Base-by-base conservation (phyloP, 1,140 invertebrate species). In the Platorchestia sp. region DNA sequence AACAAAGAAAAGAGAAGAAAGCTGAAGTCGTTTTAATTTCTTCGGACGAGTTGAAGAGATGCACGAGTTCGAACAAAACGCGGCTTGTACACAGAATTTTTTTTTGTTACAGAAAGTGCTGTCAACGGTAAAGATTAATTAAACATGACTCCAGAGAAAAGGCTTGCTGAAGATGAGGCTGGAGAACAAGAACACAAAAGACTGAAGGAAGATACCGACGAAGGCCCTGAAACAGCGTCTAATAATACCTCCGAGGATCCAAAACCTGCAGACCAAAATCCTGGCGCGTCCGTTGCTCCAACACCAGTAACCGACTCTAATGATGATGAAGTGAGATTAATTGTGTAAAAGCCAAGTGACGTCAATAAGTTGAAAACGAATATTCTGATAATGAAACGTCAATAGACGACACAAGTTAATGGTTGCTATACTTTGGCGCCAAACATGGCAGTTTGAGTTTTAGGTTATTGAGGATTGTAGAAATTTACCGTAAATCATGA, bases 111-210 rank as follows among this genome's bases (percentile, higher is more conserved):
- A 27, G 10, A 0, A 41, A 14, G 87, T 90, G 44, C 42, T 90
- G 87, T 42, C 44, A 90, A 90, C 87, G 87, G 87, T 90, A 90
- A 14, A 90, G 10, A 27, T 14, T 44, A 43, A 90, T 90, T 90
- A 90, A 45, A 19, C 41, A 93, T 93, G 91, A 93, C 91, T 93
- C 91, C 91, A 6, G 91, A 93, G n/a, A 93, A 93, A 93, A 45
- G 91, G 91, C 91, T 93, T 93, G 91, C 91, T 44, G 91, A 93
- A 40, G 91, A 93, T 41, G 91, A 93, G 27, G 91, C 91, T 45
- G 45, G 43, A 7, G 91, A 93, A 93, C 91, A 93, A 45, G 91
- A 93, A 19, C 43, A 42, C 36, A 93, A 93, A 93, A 93, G 91
- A 47, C 91, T 93, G 7, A 93, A 93, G 45, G 91, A 93, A 93